Evolutionary conservation across 2,888 invertebrate species (phyloP).

Genomic region (Microctonus hyperodae): DNA sequence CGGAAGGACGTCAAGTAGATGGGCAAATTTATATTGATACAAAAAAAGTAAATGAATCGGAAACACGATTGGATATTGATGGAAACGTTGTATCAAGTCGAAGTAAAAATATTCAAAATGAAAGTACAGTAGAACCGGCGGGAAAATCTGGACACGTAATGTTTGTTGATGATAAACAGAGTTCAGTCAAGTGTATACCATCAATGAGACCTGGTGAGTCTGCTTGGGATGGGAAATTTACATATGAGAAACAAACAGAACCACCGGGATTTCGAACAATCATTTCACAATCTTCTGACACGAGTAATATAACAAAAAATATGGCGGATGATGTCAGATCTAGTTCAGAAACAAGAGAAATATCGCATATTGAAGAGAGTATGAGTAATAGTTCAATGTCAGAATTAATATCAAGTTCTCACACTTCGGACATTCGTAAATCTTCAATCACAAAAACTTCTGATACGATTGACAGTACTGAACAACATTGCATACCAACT

Average conservation of each 20-base stretch:
- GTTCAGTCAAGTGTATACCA: slow-evolving; percentile 18
- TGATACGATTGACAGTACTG: slow-evolving; percentile 22
- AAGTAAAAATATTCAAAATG: slow-evolving; percentile 46
- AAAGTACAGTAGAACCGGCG: slow-evolving; percentile 42
- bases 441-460: not conserved
- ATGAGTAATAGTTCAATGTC: slow-evolving; percentile 45
- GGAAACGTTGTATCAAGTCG: slow-evolving; percentile 47
- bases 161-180: slow-evolving; percentile 32
- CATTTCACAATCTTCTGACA: slow-evolving; percentile 7
- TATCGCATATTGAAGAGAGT: slow-evolving; percentile 41
- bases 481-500: slow-evolving; percentile 20
- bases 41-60: slow-evolving; percentile 44
- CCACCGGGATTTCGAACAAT: not conserved
- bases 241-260: slow-evolving; percentile 55
- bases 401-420: slow-evolving; percentile 38
- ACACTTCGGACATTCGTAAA: slow-evolving; percentile 13
- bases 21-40: slow-evolving; percentile 48
- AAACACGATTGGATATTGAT: slow-evolving; percentile 49
- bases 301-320: slow-evolving; percentile 17
- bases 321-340: slow-evolving; percentile 19
- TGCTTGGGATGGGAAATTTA: slow-evolving; percentile 65
- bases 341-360: slow-evolving; percentile 36
- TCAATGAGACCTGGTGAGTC: slow-evolving; percentile 59
- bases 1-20: slow-evolving; percentile 45
- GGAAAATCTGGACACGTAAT: slow-evolving; percentile 33